These are phyloP conservation scores for Stomorhina lunata DNA, from an alignment of 2,888 invertebrate species.

Conservation along the genomic window DNA sequence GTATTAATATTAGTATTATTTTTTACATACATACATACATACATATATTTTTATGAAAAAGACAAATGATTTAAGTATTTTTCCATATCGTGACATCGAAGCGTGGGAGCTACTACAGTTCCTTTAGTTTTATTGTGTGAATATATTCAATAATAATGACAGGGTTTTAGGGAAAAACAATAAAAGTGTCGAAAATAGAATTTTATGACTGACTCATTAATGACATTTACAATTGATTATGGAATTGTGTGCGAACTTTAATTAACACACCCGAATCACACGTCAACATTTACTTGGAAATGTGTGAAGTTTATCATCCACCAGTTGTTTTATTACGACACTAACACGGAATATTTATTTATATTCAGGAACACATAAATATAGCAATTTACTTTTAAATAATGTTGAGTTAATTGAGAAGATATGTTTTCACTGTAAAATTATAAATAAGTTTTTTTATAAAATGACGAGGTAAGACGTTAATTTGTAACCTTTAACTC, in stretches of 20 bases:
- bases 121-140: slow-evolving; percentile 1
- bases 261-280: neutral
- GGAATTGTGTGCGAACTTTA: slow-evolving; percentile 10
- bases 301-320: neutral
- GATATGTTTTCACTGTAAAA: too few species aligned
- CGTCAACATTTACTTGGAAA: neutral
- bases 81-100: neutral
- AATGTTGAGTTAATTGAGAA: too few species aligned
- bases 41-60: slow-evolving; percentile 32
- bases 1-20: too few species aligned
- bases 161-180: neutral
- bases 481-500: too few species aligned
- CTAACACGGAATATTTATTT: slow-evolving; percentile 4
- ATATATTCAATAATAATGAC: neutral
- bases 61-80: slow-evolving; percentile 10
- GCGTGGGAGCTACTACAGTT: neutral
- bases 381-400: too few species aligned
- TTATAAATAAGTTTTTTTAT: too few species aligned
- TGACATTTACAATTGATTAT: slow-evolving; percentile 14
- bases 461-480: too few species aligned
- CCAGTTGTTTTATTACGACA: too few species aligned
- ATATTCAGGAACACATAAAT: too few species aligned
- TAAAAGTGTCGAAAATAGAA: neutral
- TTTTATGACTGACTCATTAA: slow-evolving; percentile 12
- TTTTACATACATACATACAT: too few species aligned